phyloP scores from a whole-genome alignment of 2,113 vertebrate species.

The Colius striatus region DNA sequence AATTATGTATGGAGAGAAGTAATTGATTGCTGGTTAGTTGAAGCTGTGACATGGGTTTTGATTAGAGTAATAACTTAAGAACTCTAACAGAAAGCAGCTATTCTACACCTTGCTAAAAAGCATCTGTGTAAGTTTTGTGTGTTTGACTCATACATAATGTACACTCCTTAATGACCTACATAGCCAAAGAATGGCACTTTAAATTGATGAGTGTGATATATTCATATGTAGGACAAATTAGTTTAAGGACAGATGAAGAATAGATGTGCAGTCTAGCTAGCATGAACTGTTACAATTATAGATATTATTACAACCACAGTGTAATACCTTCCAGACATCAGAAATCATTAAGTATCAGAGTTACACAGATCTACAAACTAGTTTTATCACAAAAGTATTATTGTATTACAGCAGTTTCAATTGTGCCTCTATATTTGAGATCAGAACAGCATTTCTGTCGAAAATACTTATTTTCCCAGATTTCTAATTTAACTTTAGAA shows the following conservation, averaged over 20 bases:
- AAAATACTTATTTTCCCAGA: constrained; percentile 30
- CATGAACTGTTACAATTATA: constrained; percentile 76
- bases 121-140: constrained; percentile 61
- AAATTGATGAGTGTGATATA: constrained; percentile 81
- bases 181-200: constrained; percentile 73
- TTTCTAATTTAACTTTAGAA: constrained; percentile 22
- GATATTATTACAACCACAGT: constrained; percentile 71
- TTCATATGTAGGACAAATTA: constrained; percentile 78
- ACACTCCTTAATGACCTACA: constrained; percentile 74
- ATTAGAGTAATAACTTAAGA: constrained; percentile 47
- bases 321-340: constrained; percentile 71
- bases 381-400: constrained; percentile 50
- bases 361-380: constrained; percentile 27
- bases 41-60: constrained; percentile 56
- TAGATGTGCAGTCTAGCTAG: constrained; percentile 73
- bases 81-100: constrained; percentile 27
- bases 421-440: constrained; percentile 2
- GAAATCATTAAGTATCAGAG: constrained; percentile 57
- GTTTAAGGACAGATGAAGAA: constrained; percentile 79
- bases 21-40: constrained; percentile 62
- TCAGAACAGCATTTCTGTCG: neutral
- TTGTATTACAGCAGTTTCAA: constrained; percentile 31
- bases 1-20: neutral
- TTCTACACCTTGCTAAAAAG: constrained; percentile 64
- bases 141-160: constrained; percentile 76